Evolutionary conservation across 64 coral and sea anemone genomes (phyloP).

Genomic region (Pocillopora damicornis): DNA sequence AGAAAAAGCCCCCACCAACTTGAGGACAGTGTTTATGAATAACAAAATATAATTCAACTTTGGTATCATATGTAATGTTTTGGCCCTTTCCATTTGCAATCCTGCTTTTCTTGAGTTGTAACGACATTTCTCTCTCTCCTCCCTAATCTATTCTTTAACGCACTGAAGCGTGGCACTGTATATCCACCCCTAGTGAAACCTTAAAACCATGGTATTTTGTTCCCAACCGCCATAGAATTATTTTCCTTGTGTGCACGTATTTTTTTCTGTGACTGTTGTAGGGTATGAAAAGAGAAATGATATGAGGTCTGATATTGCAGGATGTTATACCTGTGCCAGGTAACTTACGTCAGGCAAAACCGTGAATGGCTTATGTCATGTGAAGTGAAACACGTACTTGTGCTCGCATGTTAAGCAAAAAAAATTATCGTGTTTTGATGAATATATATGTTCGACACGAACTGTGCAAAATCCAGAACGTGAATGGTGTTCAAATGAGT

Average conservation of each 20-base stretch:
- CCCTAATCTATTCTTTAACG: background rate
- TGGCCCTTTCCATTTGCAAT: background rate
- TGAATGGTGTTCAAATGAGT: no score
- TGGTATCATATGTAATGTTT: background rate
- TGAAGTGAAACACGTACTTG: background rate
- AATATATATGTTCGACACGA: background rate
- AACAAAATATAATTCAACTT: background rate
- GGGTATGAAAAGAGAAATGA: no score
- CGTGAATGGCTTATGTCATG: background rate
- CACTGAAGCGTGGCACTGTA: background rate
- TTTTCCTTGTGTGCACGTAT: background rate
- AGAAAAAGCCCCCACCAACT: background rate
- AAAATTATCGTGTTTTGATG: background rate
- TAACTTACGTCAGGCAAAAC: background rate
- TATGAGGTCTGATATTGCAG: no score
- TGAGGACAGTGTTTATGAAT: no score
- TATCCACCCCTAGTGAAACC: background rate
- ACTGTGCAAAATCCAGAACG: no score
- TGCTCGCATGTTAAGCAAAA: background rate
- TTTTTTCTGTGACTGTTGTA: background rate
- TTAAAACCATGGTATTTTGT: background rate
- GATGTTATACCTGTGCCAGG: no score
- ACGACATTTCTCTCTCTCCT: background rate
- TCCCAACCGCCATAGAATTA: background rate
- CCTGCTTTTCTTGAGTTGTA: background rate